Evolutionary conservation across 2,888 invertebrate genomes (phyloP), one percentile per base, ranked within the genome.

Genomic region (Fissipunctia ypsillon): DNA sequence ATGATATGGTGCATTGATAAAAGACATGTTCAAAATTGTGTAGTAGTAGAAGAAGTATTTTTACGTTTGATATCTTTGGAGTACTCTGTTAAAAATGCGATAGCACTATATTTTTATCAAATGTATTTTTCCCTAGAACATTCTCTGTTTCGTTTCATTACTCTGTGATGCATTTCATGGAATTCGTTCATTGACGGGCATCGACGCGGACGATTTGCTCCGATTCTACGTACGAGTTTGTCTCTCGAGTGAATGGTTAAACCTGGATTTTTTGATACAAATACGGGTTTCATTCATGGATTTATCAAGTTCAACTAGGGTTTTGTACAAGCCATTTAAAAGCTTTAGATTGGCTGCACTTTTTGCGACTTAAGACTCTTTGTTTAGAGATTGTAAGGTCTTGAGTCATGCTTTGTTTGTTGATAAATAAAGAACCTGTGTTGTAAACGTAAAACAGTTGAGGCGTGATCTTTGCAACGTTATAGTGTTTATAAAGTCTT

Each of bases 1-100:
- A 78, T 83, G 80, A 68, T 22, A 60, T 25, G 71, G 66, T 64
- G 72, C 52, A 66, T 48, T 63, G 41, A 63, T 66, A 43, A 14
- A 61, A 54, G n/a, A 38, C 48, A 64, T 43, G 35, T 48, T 65
- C 5, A 38, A 38, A 45, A 43, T 48, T 48, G 41, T 38, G 54
- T 28, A 43, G 16, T n/a, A 64, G 38, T 25, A 57, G 19, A 43
- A 28, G 4, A 63, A 3, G 3, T 45, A 16, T 45, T 31, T 50
- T 45, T 59, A 45, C 25, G 28, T 71, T 28, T 52, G 0, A 35
- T 43, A 19, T 31, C 3, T 41, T 19, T 19, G 14, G 0, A 28
- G 43, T 50, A 28, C 28, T n/a, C 19, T 31, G 9, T 38, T 5
- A 28, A 75, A 16, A 38, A 16, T 45, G 4, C 19, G n/a, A 3